Evolutionary conservation across 2,113 vertebrate genomes (phyloP).

Genomic region (Aldabrachelys gigantea): DNA sequence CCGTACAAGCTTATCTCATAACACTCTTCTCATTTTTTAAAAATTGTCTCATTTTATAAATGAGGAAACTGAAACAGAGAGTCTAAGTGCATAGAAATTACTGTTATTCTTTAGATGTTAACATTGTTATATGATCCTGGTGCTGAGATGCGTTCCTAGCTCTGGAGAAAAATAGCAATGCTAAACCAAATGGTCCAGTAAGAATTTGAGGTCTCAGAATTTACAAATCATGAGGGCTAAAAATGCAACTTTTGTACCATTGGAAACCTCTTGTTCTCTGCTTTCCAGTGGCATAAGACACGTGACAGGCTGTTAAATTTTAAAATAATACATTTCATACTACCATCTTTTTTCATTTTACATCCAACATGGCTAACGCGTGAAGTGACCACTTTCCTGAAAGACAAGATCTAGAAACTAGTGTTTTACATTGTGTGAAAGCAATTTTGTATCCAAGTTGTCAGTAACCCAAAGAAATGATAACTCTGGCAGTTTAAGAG

Average conservation of each 20-base stretch:
- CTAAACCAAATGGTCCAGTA: not conserved
- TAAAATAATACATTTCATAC: accelerated
- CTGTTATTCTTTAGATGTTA: not conserved
- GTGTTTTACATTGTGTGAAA: too few relatives aligned
- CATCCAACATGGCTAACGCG: not conserved
- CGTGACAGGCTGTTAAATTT: not conserved
- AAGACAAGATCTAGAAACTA: not conserved
- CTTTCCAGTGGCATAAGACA: accelerated
- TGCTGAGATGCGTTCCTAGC: not conserved
- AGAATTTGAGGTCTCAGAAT: not conserved
- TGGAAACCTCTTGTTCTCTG: accelerated
- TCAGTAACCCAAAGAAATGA: not conserved
- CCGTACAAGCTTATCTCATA: not conserved
- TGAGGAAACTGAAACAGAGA: not conserved
- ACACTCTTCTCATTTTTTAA: not conserved
- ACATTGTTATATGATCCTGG: not conserved
- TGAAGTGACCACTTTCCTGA: not conserved
- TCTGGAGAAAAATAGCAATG: not conserved
- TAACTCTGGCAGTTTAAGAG: not conserved
- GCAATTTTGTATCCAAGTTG: not conserved
- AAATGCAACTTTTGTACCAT: not conserved
- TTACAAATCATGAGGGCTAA: not conserved
- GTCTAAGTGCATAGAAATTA: not conserved
- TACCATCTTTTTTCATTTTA: not conserved
- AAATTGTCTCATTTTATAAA: not conserved